Evolutionary conservation across 2,113 vertebrate species (phyloP).

Genomic region (Rhabdomys dilectus): DNA sequence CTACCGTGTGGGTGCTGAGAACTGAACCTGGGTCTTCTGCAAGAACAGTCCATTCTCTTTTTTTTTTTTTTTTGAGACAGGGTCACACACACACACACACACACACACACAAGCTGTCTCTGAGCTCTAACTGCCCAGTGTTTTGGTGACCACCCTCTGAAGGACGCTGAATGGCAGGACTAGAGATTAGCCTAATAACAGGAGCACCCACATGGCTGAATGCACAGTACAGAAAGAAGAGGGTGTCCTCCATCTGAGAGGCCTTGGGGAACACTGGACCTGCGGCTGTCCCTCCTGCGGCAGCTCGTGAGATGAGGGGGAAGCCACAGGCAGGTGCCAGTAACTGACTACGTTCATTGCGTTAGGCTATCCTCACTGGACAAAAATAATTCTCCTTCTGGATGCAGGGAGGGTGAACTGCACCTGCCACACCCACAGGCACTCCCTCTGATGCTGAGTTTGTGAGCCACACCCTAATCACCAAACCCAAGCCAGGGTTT

Average conservation of each 20-base stretch:
- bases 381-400: background rate
- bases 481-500: background rate
- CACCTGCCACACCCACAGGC: background rate
- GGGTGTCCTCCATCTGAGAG: background rate
- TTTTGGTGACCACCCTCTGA: background rate
- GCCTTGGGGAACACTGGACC: background rate
- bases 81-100: too few relatives aligned
- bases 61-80: too few relatives aligned
- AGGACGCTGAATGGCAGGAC: too few relatives aligned
- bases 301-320: too few relatives aligned
- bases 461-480: background rate
- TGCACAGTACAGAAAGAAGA: background rate
- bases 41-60: background rate
- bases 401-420: background rate
- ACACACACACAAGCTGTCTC: background rate
- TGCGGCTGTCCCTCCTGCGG: fast-evolving
- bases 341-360: background rate
- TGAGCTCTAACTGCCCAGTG: background rate
- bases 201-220: background rate
- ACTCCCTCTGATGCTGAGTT: background rate
- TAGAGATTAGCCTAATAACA: background rate
- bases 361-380: background rate
- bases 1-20: background rate
- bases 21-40: background rate
- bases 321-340: background rate